A percentile compares a stretch with the other conserved stretches of the same genome.
These are phyloP conservation scores for Octopus bimaculoides DNA, from an alignment of 1,140 invertebrate species.

Conservation along the genomic window DNA sequence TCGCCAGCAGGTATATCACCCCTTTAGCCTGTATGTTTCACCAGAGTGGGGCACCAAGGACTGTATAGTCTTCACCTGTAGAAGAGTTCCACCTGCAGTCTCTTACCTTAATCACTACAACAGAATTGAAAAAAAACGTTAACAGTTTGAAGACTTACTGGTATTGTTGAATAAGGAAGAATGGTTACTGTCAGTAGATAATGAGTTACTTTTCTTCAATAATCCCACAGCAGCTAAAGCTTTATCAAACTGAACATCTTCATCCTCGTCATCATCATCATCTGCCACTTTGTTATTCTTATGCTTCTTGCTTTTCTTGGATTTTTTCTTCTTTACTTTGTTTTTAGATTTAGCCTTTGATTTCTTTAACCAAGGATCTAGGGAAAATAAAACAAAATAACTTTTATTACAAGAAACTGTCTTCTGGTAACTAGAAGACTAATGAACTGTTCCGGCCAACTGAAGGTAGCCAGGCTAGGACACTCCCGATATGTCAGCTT, in stretches of 20 bases:
- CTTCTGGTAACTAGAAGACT: no score
- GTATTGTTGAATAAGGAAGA: conserved; percentile 14
- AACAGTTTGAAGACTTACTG: conserved; percentile 2
- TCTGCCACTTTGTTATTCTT: conserved; percentile 63
- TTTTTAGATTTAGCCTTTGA: conserved; percentile 44
- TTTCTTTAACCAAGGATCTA: conserved; percentile 78
- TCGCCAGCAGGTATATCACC: no score
- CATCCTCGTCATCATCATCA: conserved; percentile 52
- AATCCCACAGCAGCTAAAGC: conserved; percentile 59
- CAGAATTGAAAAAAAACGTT: neutral
- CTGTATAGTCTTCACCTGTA: no score
- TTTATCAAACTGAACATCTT: conserved; percentile 71
- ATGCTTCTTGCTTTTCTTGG: conserved; percentile 44
- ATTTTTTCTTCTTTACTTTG: conserved; percentile 65
- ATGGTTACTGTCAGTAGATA: conserved; percentile 15
- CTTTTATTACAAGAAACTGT: no score
- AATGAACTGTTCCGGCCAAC: no score
- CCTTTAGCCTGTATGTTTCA: no score
- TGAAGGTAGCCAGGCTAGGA: no score
- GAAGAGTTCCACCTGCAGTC: no score
- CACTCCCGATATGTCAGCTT: no score
- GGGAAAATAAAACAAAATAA: conserved; percentile 18
- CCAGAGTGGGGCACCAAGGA: no score
- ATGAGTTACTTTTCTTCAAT: conserved; percentile 29
- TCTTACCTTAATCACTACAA: neutral